Conservation (phyloP, 2,113 vertebrate genomes). For the Oreotrochilus melanogaster region DNA sequence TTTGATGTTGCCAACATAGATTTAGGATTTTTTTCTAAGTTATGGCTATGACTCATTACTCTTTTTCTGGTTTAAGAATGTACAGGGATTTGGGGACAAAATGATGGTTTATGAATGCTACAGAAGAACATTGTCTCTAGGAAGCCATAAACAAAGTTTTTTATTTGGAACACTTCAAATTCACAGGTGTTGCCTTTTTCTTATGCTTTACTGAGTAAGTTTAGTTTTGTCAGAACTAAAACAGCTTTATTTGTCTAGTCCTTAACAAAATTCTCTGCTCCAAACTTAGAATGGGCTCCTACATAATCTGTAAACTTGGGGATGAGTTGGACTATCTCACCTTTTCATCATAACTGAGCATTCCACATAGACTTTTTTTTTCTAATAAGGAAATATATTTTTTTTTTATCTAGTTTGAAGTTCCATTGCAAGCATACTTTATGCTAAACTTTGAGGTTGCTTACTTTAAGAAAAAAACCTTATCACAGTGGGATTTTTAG, state of each 20-base stretch:
- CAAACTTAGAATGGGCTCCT: neutral
- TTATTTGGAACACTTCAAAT: neutral
- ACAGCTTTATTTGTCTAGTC: neutral
- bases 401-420: neutral
- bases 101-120: neutral
- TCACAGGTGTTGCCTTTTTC: neutral
- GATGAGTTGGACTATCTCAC: neutral
- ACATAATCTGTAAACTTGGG: neutral
- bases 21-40: conserved; percentile 5
- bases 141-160: neutral
- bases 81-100: neutral
- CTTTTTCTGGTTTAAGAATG: neutral
- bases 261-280: neutral
- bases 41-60: neutral
- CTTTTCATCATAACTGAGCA: neutral
- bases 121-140: neutral
- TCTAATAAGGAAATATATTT: neutral
- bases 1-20: neutral
- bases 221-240: neutral
- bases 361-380: neutral
- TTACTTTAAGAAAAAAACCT: neutral
- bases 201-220: neutral
- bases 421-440: neutral
- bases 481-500: neutral
- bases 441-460: neutral